These are phyloP conservation scores for Neoaliturus tenellus DNA, from an alignment of 2,888 invertebrate species.

Conservation along the genomic window DNA sequence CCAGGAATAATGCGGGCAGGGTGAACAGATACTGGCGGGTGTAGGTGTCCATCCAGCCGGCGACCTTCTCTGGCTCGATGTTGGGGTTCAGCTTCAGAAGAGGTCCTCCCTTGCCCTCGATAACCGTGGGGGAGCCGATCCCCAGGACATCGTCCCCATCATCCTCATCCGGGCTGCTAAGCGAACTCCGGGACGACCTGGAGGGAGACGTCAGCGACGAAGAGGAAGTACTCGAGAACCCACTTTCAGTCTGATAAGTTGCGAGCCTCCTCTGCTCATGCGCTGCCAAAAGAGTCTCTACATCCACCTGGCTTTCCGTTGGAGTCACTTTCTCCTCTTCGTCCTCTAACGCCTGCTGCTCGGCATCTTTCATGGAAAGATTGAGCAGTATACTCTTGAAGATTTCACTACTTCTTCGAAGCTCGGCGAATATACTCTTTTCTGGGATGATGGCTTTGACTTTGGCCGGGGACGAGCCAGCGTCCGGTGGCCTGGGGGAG, in stretches of 20 bases:
- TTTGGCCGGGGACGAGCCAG: constrained; percentile 58
- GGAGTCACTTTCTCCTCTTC: constrained; percentile 27
- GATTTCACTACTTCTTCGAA: constrained; percentile 71
- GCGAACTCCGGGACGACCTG: constrained; percentile 54
- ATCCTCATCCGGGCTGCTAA: constrained; percentile 62
- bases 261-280: constrained; percentile 68
- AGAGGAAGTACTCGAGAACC: constrained; percentile 63
- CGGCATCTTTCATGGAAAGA: constrained; percentile 70
- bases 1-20: constrained; percentile 77
- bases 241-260: constrained; percentile 66
- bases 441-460: constrained; percentile 64
- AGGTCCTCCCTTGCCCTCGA: constrained; percentile 37
- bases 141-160: constrained; percentile 56
- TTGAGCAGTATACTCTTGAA: constrained; percentile 71
- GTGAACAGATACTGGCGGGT: constrained; percentile 74
- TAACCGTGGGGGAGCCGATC: constrained; percentile 35
- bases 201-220: constrained; percentile 59
- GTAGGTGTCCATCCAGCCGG: constrained; percentile 71
- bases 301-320: constrained; percentile 61
- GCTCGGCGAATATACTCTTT: constrained; percentile 71
- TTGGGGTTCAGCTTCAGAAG: constrained; percentile 68
- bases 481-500: constrained; percentile 63
- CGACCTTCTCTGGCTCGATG: constrained; percentile 68
- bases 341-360: constrained; percentile 59
- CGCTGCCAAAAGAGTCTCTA: constrained; percentile 68